Percentiles rank a stretch among this genome's conserved stretches.
Evolutionary conservation across 2,113 vertebrate genomes (phyloP).

Genomic region (Calonectris borealis): DNA sequence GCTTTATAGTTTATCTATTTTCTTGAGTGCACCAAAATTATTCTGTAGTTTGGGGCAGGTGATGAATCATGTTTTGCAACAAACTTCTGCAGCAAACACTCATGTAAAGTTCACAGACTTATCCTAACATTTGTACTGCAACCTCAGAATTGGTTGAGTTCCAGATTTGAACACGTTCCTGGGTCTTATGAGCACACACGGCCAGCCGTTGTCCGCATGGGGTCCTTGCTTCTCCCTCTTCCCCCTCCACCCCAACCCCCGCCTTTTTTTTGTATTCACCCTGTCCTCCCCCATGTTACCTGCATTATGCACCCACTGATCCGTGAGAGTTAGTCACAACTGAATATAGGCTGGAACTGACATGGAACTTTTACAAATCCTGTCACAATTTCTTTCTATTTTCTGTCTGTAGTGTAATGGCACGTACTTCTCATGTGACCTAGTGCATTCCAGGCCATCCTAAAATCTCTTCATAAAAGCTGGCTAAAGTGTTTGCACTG

Average conservation of each 20-base stretch:
- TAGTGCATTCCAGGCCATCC: neutral
- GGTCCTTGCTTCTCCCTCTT: neutral
- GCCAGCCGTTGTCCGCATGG: rapidly evolving
- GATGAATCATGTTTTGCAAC: neutral
- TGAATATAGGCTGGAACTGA: neutral
- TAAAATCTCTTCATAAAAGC: neutral
- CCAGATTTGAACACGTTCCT: neutral
- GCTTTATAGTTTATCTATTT: neutral
- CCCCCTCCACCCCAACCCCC: rapidly evolving
- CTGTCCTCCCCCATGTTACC: neutral
- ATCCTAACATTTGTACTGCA: neutral
- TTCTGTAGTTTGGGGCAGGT: neutral
- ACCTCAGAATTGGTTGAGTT: neutral
- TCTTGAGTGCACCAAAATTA: neutral
- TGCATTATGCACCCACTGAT: neutral
- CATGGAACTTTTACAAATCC: neutral
- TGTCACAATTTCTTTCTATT: neutral
- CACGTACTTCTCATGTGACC: neutral
- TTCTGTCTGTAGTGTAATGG: neutral
- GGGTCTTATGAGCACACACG: neutral
- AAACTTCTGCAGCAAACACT: neutral
- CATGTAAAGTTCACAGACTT: neutral
- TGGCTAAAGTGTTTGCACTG: neutral
- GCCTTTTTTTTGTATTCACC: neutral
- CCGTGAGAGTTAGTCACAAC: neutral